Conservation (phyloP, 1,140 invertebrate genomes). For the Galleria mellonella region DNA sequence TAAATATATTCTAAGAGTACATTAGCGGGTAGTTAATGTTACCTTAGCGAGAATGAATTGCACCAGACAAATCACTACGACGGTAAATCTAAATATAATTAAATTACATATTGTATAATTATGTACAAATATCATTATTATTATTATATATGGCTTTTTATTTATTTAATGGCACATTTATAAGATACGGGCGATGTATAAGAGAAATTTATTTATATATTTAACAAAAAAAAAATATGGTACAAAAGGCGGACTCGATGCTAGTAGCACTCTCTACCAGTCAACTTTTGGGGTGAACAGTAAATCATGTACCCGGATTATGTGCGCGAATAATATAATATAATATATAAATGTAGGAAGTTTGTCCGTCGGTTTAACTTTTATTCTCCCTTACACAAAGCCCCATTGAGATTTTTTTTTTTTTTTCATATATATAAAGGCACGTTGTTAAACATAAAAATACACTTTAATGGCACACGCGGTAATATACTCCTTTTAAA, state of each 20-base stretch:
- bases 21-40: conserved; percentile 4
- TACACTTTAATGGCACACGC: conserved; percentile 12
- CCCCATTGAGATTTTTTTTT: not conserved
- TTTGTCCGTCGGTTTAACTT: no score
- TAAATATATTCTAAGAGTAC: not conserved
- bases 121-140: conserved; percentile 5
- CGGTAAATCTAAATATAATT: not conserved
- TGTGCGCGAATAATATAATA: no score
- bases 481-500: conserved; percentile 1
- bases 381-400: not conserved
- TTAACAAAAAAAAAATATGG: no score
- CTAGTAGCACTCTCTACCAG: no score
- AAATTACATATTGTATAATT: not conserved
- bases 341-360: not conserved
- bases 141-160: conserved; percentile 4
- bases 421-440: conserved; percentile 4
- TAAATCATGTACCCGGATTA: no score
- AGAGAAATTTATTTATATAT: no score
- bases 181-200: not conserved
- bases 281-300: no score
- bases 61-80: conserved; percentile 2
- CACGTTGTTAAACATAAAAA: conserved; percentile 10
- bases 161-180: conserved; percentile 9
- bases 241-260: no score
- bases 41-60: not conserved